Base-by-base conservation (phyloP, 2,113 vertebrate species). In the Apodemus sylvaticus region DNA sequence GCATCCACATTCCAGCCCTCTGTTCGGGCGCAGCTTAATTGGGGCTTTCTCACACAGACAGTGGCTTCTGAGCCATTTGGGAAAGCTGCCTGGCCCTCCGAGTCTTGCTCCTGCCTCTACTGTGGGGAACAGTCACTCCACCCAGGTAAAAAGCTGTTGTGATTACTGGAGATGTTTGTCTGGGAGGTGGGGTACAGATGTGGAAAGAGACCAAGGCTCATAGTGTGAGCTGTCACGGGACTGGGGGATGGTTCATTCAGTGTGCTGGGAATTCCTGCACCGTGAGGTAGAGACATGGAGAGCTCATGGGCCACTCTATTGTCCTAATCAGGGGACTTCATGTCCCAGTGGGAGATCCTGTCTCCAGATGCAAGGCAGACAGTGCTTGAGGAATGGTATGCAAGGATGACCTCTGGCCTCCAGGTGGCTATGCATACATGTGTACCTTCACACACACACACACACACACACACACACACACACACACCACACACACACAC, bases 1-100 rank as follows among this genome's bases (percentile, higher is more conserved):
- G 48, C 26, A 19, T 20, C 11, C 14, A 5, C 2, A 9, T 5
- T 5, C 66, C 60, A 13, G 6, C 34, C 78, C 29, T 14, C 8
- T 24, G 36, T 11, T n/a, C 0, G 9, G 34, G 70, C n/a, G 39
- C 48, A 53, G 62, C 0, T 26, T 45, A 36, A 68, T 34, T 66
- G 24, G 51, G 2, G 39, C 82, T 19, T 87, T 4, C 39, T 1
- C 0, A 17, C 34, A 34, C 5, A 45, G 45, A 39, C 8, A 66
- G 71, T 6, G 6, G 73, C 8, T n/a, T 31, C 88, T 24, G 14
- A 8, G 60, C 1, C 24, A 34, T 24, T 10, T 60, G 71, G 42
- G 89, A 26, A 39, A 31, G 31, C 36, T 4, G 12, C 53, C 55
- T 20, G n/a, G 4, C 53, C 29, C 64, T 45, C 77, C 3, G 0